Evolutionary conservation across 2,797 vertebrate species (phyloP).

Genomic region (Mus spretus): DNA sequence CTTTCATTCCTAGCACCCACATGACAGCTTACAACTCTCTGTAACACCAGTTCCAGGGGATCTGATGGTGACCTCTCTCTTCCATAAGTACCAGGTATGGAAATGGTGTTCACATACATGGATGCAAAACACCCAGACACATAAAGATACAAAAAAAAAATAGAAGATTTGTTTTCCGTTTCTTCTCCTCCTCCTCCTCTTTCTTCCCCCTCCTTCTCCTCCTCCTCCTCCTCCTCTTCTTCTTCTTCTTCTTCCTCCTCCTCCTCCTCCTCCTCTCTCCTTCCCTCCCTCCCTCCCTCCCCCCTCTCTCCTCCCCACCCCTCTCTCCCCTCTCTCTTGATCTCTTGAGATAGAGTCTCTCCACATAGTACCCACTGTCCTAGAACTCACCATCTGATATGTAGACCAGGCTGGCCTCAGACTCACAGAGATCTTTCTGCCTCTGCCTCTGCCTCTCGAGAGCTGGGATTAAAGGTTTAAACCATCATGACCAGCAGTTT

Average conservation of each 20-base stretch:
- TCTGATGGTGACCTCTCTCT: neutral
- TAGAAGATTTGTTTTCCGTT: neutral
- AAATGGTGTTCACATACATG: neutral
- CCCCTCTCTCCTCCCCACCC: too few species aligned
- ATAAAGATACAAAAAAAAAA: neutral
- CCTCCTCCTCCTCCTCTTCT: too few species aligned
- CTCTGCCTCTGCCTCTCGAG: neutral
- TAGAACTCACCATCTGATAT: neutral
- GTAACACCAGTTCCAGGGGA: neutral
- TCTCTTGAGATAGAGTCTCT: neutral
- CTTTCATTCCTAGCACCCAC: neutral
- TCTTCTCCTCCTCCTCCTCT: neutral
- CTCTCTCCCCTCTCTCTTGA: too few species aligned
- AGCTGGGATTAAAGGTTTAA: neutral
- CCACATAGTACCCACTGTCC: neutral
- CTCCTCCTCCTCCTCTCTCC: fast-evolving
- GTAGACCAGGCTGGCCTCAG: neutral
- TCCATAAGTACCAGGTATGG: neutral
- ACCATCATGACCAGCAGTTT: neutral
- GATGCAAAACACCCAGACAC: neutral
- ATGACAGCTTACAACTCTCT: neutral
- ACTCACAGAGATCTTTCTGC: neutral
- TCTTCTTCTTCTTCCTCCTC: too few species aligned
- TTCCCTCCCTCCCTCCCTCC: too few species aligned
- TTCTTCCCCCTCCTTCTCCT: too few species aligned